A percentile compares a stretch with the other conserved stretches of the same genome.
phyloP scores from a whole-genome alignment of 2,113 vertebrate genomes.

The Neotoma lepida region DNA sequence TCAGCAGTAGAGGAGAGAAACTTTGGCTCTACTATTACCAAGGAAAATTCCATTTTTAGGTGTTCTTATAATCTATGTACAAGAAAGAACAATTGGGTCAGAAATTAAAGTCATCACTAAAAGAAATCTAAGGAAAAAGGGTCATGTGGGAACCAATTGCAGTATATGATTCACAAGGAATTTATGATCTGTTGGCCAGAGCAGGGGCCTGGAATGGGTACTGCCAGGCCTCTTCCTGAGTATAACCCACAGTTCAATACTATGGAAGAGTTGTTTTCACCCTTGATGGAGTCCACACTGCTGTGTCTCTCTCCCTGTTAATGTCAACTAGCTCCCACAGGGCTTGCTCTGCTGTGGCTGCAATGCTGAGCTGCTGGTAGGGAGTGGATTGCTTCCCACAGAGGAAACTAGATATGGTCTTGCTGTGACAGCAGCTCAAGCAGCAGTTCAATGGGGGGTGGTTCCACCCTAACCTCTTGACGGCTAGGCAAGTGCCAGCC shows the following conservation, averaged over 20 bases:
- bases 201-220: accelerated
- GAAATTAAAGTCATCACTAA: not conserved
- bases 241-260: not conserved
- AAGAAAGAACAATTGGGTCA: not conserved
- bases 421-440: not conserved
- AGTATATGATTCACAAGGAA: not conserved
- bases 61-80: not conserved
- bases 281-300: not conserved
- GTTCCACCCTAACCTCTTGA: slow-evolving; percentile 25
- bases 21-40: not conserved
- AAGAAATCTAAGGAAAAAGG: slow-evolving; percentile 2
- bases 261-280: not conserved
- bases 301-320: not conserved
- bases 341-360: not conserved
- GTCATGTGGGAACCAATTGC: not conserved
- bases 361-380: not conserved
- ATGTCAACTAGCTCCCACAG: not conserved
- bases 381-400: slow-evolving; percentile 52
- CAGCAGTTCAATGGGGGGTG: not conserved
- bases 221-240: not conserved
- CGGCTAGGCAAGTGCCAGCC: not conserved
- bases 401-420: not conserved
- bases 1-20: not conserved
- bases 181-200: not conserved
- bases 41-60: not conserved